Conservation (phyloP, 2,113 vertebrate species). For the Xiphophorus hellerii region DNA sequence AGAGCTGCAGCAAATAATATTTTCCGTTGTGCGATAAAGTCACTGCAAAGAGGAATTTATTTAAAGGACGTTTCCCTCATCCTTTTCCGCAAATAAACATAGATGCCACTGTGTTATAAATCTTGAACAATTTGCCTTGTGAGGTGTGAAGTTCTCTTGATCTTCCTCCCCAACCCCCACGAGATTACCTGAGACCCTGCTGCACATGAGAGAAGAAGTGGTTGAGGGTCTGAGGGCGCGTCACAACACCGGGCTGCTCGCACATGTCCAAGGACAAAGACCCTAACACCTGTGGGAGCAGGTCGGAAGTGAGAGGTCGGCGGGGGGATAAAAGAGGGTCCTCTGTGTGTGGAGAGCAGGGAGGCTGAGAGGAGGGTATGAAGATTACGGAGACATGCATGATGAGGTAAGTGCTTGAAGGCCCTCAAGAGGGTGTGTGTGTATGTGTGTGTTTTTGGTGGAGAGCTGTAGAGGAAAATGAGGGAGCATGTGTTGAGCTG, state of each 20-base stretch:
- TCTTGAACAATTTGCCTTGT: constrained; percentile 29
- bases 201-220: constrained; percentile 64
- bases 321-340: constrained; percentile 27
- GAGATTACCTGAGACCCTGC: constrained; percentile 60
- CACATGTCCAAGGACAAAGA: constrained; percentile 86
- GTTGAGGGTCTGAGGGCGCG: constrained; percentile 80
- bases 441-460: constrained; percentile 49
- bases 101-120: too few relatives aligned
- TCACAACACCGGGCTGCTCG: constrained; percentile 81
- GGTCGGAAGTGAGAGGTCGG: constrained; percentile 74
- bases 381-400: constrained; percentile 57
- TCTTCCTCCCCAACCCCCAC: background rate
- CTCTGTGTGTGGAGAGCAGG: constrained; percentile 55
- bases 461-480: constrained; percentile 38
- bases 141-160: constrained; percentile 54
- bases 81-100: background rate
- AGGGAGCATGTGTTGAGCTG: constrained; percentile 52
- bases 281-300: constrained; percentile 90
- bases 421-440: constrained; percentile 60
- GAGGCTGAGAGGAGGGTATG: constrained; percentile 37
- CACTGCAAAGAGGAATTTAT: too few relatives aligned
- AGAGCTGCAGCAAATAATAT: too few relatives aligned
- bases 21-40: too few relatives aligned
- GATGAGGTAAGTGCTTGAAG: constrained; percentile 69
- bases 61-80: background rate